Conservation (phyloP, 2,113 vertebrate genomes). For the Sciurus niger region DNA sequence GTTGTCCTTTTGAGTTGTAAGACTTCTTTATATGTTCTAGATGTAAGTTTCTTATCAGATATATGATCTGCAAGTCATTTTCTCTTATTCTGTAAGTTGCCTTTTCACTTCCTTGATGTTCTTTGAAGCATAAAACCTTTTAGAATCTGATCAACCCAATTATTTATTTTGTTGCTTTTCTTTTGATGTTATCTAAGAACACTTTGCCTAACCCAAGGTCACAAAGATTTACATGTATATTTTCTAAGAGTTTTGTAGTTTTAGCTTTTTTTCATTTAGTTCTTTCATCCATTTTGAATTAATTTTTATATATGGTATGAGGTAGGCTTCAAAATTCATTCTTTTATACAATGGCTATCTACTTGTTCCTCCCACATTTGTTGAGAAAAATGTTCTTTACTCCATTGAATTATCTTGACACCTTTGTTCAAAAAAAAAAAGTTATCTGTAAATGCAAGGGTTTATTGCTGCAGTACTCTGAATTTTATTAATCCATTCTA, state of each 20-base stretch:
- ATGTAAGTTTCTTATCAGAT: not conserved
- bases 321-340: not conserved
- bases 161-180: not conserved
- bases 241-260: constrained; percentile 20
- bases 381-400: not conserved
- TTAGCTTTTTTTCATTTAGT: constrained; percentile 21
- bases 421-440: not conserved
- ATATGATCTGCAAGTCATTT: constrained; percentile 1
- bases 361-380: not conserved
- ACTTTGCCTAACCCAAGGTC: not conserved
- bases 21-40: not conserved
- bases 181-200: constrained; percentile 31
- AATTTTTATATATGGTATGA: not conserved
- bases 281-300: constrained; percentile 8
- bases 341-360: not conserved
- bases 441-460: not conserved
- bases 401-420: not conserved
- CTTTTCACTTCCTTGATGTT: constrained; percentile 14
- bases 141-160: not conserved
- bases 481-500: not conserved
- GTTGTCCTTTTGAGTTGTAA: constrained; percentile 10
- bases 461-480: not conserved
- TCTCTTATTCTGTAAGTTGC: not conserved
- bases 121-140: not conserved
- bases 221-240: not conserved